These are phyloP conservation scores for Xylota segnis DNA, from an alignment of 2,888 invertebrate species.

Conservation along the genomic window DNA sequence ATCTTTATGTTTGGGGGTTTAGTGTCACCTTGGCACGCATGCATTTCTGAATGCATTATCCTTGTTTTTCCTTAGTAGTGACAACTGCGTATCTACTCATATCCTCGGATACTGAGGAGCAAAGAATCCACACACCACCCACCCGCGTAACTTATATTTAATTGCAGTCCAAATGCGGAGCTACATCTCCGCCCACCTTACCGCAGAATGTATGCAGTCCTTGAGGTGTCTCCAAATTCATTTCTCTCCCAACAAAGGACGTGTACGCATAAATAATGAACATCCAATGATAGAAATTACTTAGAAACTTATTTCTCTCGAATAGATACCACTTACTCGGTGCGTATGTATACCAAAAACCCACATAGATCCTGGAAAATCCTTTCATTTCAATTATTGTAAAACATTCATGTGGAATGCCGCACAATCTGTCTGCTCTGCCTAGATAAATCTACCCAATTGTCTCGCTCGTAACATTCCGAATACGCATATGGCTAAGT, in stretches of 20 bases:
- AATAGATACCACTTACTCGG: not conserved
- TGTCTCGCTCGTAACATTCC: not conserved
- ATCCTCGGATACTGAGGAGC: too few species aligned
- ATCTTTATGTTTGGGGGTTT: too few species aligned
- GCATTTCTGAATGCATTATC: too few species aligned
- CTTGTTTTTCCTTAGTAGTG: too few species aligned
- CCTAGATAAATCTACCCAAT: constrained; percentile 1
- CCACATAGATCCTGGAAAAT: constrained; percentile 3
- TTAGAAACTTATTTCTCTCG: not conserved
- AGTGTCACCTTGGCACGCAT: too few species aligned
- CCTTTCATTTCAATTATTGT: constrained; percentile 10
- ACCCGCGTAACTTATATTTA: too few species aligned
- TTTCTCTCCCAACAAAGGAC: not conserved
- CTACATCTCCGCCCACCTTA: too few species aligned
- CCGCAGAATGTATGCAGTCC: not conserved
- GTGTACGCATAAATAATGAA: not conserved
- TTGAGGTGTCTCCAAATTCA: not conserved
- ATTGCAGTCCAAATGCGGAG: too few species aligned
- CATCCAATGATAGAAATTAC: not conserved
- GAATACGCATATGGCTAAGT: not conserved
- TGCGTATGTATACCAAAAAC: not conserved
- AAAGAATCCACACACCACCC: too few species aligned
- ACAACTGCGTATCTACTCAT: too few species aligned
- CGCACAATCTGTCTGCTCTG: constrained; percentile 3
- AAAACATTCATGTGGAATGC: constrained; percentile 21